Evolutionary conservation across 2,888 invertebrate species (phyloP), one percentile per base, ranked within the genome.

Genomic region (Penaeus monodon): DNA sequence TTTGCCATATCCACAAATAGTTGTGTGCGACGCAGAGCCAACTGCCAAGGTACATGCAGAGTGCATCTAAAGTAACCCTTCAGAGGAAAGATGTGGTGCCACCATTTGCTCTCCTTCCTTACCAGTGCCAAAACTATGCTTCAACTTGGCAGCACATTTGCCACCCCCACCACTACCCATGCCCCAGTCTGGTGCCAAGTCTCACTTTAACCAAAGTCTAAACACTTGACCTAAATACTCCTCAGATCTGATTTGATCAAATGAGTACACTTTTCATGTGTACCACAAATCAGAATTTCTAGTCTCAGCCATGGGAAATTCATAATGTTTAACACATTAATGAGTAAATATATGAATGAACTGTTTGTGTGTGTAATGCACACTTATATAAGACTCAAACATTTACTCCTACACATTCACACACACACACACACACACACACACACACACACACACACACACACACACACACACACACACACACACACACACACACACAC

Each of bases 1-100:
- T 68, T 76, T 77, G 64, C 78, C 73, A 79, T 17, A 49, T 68
- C 79, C 73, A 83, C 83, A 87, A 87, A 87, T 87, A 87, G 83
- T 76, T 49, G 20, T 64, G 73, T 83, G 83, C 73, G 77, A 77
- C 76, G 86, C 65, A 83, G 70, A 83, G 83, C 78, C 82, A 70
- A 79, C 33, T 85, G 73, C 79, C 79, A 85, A 81, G 29, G 49
- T 74, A 81, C 81, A 70, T 82, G 82, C 66, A 77, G 70, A 44
- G 83, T 44, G 78, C 65, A 74, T 63, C 49, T 68, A 63, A 64
- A 73, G 80, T 74, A 74, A 81, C 80, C 65, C 57, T 44, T 74
- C 74, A 73, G n/a, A 73, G 65, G 27, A 12, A 65, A 68, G 17
- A 24, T 76, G 73, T 87, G 86, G 86, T 83, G 74, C 82, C 74